Conservation (phyloP, 2,888 invertebrate genomes). For the Drosophila hamatofila region DNA sequence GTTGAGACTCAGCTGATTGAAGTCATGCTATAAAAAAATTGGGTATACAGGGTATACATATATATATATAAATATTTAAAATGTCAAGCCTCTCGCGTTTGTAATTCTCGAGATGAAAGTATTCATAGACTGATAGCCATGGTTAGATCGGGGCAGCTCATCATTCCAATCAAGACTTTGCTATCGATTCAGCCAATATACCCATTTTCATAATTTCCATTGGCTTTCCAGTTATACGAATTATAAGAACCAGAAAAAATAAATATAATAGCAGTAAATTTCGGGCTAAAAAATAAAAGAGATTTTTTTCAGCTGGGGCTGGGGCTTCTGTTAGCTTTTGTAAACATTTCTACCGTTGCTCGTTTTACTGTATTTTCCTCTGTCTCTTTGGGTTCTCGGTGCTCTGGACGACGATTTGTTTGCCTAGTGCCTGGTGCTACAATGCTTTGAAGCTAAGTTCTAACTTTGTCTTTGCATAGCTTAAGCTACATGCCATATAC, state of each 20-base stretch:
- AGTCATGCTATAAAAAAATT: too few species aligned
- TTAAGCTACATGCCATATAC: not conserved
- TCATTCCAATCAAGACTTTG: not conserved
- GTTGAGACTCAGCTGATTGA: too few species aligned
- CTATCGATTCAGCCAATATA: not conserved
- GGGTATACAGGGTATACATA: not conserved
- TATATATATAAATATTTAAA: too few species aligned
- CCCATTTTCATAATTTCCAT: not conserved
- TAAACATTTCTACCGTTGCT: constrained; percentile 9
- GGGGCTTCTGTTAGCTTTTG: constrained; percentile 29
- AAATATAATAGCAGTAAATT: constrained; percentile 46
- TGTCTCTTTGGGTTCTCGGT: not conserved
- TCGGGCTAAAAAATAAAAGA: constrained; percentile 63
- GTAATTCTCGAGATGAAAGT: too few species aligned
- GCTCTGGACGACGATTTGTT: not conserved
- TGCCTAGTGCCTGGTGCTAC: not conserved
- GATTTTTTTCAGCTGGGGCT: constrained; percentile 45
- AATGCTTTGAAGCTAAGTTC: constrained; percentile 40
- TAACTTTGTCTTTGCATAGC: constrained; percentile 39
- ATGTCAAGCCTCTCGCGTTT: too few species aligned
- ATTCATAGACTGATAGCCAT: too few species aligned
- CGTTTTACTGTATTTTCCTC: not conserved
- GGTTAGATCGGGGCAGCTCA: too few species aligned
- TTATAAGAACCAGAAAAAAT: constrained; percentile 4
- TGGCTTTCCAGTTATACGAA: not conserved